Conservation (phyloP, 2,888 invertebrate species). For the Andrena haemorrhoa region DNA sequence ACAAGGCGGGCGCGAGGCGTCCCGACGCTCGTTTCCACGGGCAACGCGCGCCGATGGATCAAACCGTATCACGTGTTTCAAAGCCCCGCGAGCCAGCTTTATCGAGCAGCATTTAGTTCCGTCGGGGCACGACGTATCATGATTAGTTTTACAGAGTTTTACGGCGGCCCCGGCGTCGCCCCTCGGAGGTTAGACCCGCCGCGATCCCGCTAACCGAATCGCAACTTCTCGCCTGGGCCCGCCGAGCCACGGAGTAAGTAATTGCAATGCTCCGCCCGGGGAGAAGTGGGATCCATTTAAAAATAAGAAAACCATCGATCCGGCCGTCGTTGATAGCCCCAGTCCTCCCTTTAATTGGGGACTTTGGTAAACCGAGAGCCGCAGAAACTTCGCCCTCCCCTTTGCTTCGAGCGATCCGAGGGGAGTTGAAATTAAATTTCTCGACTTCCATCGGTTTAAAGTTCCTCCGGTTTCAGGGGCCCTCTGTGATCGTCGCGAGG, state of each 20-base stretch:
- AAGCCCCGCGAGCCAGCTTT: slow-evolving; percentile 45
- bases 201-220: not conserved
- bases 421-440: not conserved
- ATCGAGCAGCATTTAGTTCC: slow-evolving; percentile 46
- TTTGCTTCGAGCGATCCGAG: no score
- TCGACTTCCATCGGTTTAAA: not conserved
- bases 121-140: slow-evolving; percentile 29
- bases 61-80: slow-evolving; percentile 66
- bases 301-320: not conserved
- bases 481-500: not conserved
- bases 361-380: not conserved
- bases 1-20: not conserved
- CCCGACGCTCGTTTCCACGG: slow-evolving; percentile 63
- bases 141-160: slow-evolving; percentile 35
- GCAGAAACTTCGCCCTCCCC: not conserved
- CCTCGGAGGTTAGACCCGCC: not conserved
- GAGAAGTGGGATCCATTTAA: not conserved
- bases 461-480: not conserved
- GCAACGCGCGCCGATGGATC: slow-evolving; percentile 70
- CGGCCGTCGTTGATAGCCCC: no score
- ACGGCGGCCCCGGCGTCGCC: slow-evolving; percentile 2
- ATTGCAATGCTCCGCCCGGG: not conserved
- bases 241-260: not conserved
- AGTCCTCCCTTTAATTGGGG: not conserved
- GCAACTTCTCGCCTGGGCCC: slow-evolving; percentile 15